These are phyloP conservation scores for Epinephelus cyanopodus DNA, from an alignment of 2,113 vertebrate genomes.

Conservation along the genomic window DNA sequence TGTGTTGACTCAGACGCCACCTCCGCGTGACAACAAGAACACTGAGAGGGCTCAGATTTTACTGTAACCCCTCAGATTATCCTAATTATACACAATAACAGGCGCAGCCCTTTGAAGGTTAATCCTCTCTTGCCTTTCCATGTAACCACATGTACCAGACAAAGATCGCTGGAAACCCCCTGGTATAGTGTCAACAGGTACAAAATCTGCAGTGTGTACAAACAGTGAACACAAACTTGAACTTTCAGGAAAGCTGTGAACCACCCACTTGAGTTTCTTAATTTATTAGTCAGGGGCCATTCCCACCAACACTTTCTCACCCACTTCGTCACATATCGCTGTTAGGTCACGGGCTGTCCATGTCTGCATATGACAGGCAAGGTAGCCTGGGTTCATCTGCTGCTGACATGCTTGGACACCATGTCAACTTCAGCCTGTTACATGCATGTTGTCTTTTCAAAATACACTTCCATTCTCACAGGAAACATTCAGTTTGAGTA, in stretches of 20 bases:
- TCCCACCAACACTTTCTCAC: too few relatives aligned
- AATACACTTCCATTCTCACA: too few relatives aligned
- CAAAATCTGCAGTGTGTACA: constrained; percentile 12
- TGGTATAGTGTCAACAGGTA: constrained; percentile 46
- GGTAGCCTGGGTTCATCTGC: too few relatives aligned
- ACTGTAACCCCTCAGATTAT: constrained; percentile 67
- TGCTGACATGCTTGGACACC: too few relatives aligned
- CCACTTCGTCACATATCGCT: too few relatives aligned
- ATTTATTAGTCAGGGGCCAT: not conserved
- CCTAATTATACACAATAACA: constrained; percentile 65
- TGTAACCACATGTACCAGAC: constrained; percentile 51
- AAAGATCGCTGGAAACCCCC: constrained; percentile 67
- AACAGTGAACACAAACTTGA: not conserved
- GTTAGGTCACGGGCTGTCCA: too few relatives aligned
- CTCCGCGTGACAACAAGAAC: constrained; percentile 28
- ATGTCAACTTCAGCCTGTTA: too few relatives aligned
- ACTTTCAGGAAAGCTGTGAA: not conserved
- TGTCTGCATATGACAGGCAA: too few relatives aligned
- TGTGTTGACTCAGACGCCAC: constrained; percentile 57
- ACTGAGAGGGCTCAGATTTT: constrained; percentile 46
- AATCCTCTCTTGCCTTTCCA: constrained; percentile 44
- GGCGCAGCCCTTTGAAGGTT: constrained; percentile 63
- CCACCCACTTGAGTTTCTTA: not conserved
- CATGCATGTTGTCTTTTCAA: too few relatives aligned
- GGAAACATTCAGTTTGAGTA: too few relatives aligned